phyloP scores from a whole-genome alignment of 2,888 invertebrate species.

The Eupithecia exiguata region DNA sequence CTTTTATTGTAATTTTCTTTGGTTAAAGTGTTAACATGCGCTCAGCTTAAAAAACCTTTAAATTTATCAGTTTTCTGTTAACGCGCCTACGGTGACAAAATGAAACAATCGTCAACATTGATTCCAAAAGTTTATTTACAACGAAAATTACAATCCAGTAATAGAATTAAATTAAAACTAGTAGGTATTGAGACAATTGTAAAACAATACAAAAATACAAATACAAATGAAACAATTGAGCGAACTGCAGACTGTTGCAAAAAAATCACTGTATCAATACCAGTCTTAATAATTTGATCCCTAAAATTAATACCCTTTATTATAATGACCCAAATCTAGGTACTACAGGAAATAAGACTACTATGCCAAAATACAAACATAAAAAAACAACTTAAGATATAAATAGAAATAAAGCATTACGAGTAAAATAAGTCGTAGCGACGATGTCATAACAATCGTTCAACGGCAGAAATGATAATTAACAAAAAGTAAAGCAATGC shows the following conservation, averaged over 20 bases:
- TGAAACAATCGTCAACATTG: neutral
- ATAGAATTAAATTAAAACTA: too few species aligned
- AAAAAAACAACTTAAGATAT: neutral
- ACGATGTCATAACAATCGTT: neutral
- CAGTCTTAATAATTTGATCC: too few species aligned
- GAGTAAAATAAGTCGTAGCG: neutral
- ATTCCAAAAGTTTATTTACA: too few species aligned
- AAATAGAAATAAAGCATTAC: neutral
- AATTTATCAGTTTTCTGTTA: neutral
- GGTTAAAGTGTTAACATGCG: neutral
- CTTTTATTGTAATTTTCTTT: neutral
- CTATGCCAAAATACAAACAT: neutral
- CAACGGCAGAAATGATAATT: neutral
- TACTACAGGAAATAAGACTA: neutral
- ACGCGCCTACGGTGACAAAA: neutral
- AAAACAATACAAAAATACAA: too few species aligned
- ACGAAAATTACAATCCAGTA: too few species aligned
- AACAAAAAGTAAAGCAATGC: constrained; percentile 3
- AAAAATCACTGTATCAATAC: too few species aligned
- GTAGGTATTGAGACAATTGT: too few species aligned
- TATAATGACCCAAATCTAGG: neutral
- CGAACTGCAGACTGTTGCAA: too few species aligned
- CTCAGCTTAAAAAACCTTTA: neutral
- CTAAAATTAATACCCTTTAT: neutral
- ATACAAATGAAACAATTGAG: too few species aligned